Evolutionary conservation across 53 echinoderm and acorn worm species (phyloP).

Genomic region (Paelopatides confundens): DNA sequence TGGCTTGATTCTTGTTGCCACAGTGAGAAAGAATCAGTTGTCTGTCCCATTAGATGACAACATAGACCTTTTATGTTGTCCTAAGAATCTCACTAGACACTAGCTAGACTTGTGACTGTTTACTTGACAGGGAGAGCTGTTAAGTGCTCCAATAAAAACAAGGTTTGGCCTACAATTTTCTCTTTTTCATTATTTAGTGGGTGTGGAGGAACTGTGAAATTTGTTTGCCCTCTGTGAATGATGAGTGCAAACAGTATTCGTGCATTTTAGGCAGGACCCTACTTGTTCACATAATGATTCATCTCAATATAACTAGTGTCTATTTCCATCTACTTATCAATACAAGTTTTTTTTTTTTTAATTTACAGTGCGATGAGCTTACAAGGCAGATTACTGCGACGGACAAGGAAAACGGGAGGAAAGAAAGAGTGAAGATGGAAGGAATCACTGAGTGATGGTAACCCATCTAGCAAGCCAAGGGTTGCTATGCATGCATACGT

Average conservation of each 20-base stretch:
- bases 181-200: neutral
- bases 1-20: no score
- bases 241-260: slow-evolving; percentile 4
- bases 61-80: no score
- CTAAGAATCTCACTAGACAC: no score
- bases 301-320: neutral
- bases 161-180: slow-evolving; percentile 14
- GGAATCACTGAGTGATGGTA: neutral
- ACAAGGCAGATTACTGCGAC: neutral
- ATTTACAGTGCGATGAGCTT: neutral
- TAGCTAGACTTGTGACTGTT: neutral
- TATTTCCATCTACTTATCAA: neutral
- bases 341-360: neutral
- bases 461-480: neutral
- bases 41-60: no score
- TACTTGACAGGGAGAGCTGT: neutral
- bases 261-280: no score
- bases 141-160: slow-evolving; percentile 36
- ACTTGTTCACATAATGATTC: slow-evolving; percentile 3
- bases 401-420: neutral
- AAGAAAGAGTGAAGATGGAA: neutral
- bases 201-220: slow-evolving; percentile 9
- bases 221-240: neutral
- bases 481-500: neutral
- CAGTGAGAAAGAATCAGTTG: no score